Base-by-base conservation (phyloP, 1,140 invertebrate genomes). In the Hycleus cichorii region DNA sequence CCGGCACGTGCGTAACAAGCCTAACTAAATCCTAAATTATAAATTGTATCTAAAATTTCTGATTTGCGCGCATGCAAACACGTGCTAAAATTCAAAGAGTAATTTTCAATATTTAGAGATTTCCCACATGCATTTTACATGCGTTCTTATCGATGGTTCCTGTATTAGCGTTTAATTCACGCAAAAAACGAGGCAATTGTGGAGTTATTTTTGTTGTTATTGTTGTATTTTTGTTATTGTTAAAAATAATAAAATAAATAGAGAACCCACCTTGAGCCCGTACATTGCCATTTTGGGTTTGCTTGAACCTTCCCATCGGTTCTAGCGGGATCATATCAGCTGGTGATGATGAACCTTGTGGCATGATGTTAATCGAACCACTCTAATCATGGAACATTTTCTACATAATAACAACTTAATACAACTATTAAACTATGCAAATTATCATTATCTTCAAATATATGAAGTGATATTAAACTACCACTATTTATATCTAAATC, bases 231-330 rank as follows among this genome's bases (percentile, higher is more conserved):
- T 32, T 4, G 4, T 32, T 5, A 32, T 5, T 32, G 7, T 49
- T 49, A 39, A 8, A 42, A 42, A 8, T 4, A 42, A 42, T n/a
- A 8, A 0, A 11, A 49, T 46, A 47, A 57, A 52, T 42, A 11
- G 38, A 49, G n/a, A 48, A 71, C 69, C 59, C 58, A 71, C 70
- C 70, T 69, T 69, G 65, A 26, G 51, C 40, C 32, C 59, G 57
- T 24, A 69, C 58, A 59, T 69, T 72, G 55, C 70, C 70, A 52
- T 72, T 72, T 62, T 69, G 68, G 10, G 63, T 67, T 65, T 71
- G 69, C 60, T 70, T 72, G 58, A 69, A 71, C 56, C 62, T 69
- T 43, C 70, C 70, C 61, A 72, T 62, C 18, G 69, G 69, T 63
- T 72, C 70, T 57, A 72, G 61, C 18, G 66, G 66, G 47, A 72